phyloP scores from a whole-genome alignment of 2,797 vertebrate genomes.

The Fratercula arctica region DNA sequence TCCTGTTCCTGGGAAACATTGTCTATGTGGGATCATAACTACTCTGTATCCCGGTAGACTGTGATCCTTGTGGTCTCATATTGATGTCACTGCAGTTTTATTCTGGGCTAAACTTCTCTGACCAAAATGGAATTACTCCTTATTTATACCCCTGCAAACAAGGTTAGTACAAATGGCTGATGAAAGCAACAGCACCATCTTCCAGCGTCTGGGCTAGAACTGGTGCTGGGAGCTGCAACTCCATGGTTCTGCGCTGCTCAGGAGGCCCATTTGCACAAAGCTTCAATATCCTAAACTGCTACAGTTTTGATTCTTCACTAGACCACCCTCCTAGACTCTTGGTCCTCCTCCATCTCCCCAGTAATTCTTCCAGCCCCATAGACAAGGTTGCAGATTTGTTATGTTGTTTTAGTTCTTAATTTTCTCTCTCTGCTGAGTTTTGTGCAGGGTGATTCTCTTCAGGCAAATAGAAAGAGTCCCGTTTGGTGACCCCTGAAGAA shows the following conservation, averaged over 20 bases:
- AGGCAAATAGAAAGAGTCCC: neutral
- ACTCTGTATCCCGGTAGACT: neutral
- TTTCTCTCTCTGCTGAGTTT: neutral
- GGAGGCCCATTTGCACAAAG: neutral
- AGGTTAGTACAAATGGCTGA: neutral
- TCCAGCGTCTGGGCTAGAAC: neutral
- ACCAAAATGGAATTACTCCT: neutral
- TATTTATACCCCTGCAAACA: neutral
- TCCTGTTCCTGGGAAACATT: neutral
- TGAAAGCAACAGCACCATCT: neutral
- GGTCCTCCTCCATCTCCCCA: neutral
- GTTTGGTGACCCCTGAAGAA: neutral
- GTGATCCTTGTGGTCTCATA: neutral
- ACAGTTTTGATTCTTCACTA: neutral
- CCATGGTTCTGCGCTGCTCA: neutral
- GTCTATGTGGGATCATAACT: neutral
- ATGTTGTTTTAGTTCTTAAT: neutral
- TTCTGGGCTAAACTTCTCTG: neutral
- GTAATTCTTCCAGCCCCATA: neutral
- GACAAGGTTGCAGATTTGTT: neutral
- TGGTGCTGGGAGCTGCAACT: fast-evolving
- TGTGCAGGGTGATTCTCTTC: neutral
- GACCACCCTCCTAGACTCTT: neutral
- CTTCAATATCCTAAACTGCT: neutral
- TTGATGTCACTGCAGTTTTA: constrained; percentile 20